Conservation (phyloP, 2,113 vertebrate genomes). For the Orientallactaga bullata region DNA sequence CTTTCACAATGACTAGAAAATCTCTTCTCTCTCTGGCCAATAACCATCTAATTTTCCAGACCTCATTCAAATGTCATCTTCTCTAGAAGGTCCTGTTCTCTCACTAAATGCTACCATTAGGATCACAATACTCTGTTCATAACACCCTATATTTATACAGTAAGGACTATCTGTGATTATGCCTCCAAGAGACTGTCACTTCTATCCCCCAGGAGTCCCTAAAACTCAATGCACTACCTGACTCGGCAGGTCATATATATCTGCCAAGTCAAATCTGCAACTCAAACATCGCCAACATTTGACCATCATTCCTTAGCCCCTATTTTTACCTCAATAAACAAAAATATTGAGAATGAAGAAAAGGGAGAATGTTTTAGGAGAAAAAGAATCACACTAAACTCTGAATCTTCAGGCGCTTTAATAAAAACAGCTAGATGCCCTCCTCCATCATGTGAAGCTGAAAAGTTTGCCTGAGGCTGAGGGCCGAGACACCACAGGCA, state of each 20-base stretch:
- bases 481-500: neutral
- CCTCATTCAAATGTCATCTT: neutral
- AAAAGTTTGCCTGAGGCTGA: neutral
- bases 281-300: slow-evolving; percentile 38
- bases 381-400: neutral
- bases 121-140: neutral
- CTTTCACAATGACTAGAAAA: slow-evolving; percentile 12
- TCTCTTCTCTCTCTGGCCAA: neutral
- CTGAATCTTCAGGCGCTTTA: neutral
- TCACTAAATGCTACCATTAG: neutral
- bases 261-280: slow-evolving; percentile 22
- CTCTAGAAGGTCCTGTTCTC: neutral
- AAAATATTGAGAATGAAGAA: neutral
- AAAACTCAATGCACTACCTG: slow-evolving; percentile 17
- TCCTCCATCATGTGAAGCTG: neutral
- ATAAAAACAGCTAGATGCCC: neutral
- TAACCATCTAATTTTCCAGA: neutral
- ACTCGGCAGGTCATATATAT: neutral
- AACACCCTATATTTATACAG: neutral
- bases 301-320: neutral
- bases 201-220: neutral
- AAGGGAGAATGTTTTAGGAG: neutral
- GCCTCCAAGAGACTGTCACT: neutral
- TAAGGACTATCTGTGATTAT: slow-evolving; percentile 1
- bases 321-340: slow-evolving; percentile 36